These are phyloP conservation scores for Amniataba percoides DNA, from an alignment of 2,797 vertebrate species.

Conservation along the genomic window DNA sequence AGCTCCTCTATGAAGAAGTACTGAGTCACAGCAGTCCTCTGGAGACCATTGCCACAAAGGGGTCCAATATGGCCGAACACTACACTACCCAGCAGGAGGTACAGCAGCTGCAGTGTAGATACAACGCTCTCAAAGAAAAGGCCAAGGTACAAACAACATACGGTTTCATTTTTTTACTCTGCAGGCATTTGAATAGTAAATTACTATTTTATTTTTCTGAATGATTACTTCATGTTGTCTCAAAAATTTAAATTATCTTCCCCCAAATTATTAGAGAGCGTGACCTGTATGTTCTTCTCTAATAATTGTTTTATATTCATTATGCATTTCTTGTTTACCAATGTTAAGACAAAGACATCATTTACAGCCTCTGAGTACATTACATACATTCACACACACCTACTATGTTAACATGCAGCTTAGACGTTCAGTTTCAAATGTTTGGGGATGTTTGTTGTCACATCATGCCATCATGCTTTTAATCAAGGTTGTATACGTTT, in stretches of 20 bases:
- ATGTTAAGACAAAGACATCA: background rate
- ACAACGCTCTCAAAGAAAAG: slow-evolving; percentile 88
- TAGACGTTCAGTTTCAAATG: background rate
- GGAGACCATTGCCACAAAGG: slow-evolving; percentile 94
- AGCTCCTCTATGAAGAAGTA: slow-evolving; percentile 96
- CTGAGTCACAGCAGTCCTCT: slow-evolving; percentile 92
- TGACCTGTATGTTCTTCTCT: slow-evolving; percentile 2
- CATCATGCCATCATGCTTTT: background rate
- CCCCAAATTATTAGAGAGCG: background rate
- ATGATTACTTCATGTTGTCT: background rate
- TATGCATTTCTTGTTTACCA: background rate
- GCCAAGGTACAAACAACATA: slow-evolving; percentile 85
- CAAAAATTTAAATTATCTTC: slow-evolving; percentile 12
- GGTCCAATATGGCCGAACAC: slow-evolving; percentile 92
- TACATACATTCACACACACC: background rate
- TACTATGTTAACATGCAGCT: slow-evolving; percentile 2
- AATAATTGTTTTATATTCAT: background rate
- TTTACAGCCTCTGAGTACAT: background rate
- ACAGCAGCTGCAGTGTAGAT: slow-evolving; percentile 92
- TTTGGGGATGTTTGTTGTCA: background rate
- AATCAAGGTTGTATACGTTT: background rate
- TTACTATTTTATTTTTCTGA: slow-evolving; percentile 11
- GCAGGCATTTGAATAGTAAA: slow-evolving; percentile 39
- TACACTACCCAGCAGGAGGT: slow-evolving; percentile 92
- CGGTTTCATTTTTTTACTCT: slow-evolving; percentile 21